phyloP scores from a whole-genome alignment of 2,888 invertebrate species.

The Philereme transversata region DNA sequence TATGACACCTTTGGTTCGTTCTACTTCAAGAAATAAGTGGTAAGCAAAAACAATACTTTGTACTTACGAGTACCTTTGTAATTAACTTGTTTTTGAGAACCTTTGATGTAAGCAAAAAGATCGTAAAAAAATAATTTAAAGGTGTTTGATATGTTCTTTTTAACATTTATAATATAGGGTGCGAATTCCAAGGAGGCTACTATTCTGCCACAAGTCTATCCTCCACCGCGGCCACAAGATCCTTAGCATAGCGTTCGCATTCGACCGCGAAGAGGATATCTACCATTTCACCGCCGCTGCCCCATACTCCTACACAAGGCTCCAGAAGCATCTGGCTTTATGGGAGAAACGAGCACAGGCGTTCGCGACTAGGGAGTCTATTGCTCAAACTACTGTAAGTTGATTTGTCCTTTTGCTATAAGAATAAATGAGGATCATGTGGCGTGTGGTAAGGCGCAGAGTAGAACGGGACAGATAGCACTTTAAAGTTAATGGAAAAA shows the following conservation, averaged over 20 bases:
- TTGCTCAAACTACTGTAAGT: conserved; percentile 86
- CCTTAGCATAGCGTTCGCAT: conserved; percentile 96
- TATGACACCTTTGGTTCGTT: conserved; percentile 97
- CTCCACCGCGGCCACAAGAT: conserved; percentile 96
- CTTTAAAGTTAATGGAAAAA: no score
- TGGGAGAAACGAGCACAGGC: conserved; percentile 86
- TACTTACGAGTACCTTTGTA: neutral
- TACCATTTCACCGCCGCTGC: conserved; percentile 97
- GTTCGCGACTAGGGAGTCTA: conserved; percentile 87
- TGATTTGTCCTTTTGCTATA: neutral
- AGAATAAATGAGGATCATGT: no score
- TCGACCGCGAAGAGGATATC: conserved; percentile 97
- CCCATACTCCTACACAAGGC: conserved; percentile 97
- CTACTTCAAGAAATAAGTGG: conserved; percentile 96
- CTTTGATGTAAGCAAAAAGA: no score
- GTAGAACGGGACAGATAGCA: no score
- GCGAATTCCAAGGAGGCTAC: conserved; percentile 90
- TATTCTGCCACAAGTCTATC: conserved; percentile 96
- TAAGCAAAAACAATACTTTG: conserved; percentile 64
- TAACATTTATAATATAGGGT: conserved; percentile 81
- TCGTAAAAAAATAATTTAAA: no score
- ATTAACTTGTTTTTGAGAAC: no score
- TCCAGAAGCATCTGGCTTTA: conserved; percentile 92
- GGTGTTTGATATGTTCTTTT: neutral
- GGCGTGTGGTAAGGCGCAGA: no score